These are phyloP conservation scores for Trichogramma evanescens DNA, from an alignment of 2,888 invertebrate species.

Conservation along the genomic window DNA sequence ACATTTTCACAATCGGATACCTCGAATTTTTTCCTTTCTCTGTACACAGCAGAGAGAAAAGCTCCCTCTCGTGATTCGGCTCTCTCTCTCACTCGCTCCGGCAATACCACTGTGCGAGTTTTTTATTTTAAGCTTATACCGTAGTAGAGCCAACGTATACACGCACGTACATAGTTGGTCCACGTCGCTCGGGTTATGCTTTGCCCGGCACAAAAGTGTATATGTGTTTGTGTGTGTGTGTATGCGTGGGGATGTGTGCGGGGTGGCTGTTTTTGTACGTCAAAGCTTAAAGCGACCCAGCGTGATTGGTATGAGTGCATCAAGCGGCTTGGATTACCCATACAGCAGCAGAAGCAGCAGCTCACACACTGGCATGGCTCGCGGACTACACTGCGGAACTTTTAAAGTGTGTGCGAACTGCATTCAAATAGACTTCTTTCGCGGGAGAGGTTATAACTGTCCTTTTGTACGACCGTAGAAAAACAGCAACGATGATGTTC, in stretches of 20 bases:
- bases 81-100: too few relatives aligned
- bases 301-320: neutral
- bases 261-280: neutral
- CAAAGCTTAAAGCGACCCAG: neutral
- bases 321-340: neutral
- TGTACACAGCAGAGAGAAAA: too few relatives aligned
- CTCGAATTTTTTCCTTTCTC: too few relatives aligned
- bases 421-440: constrained; percentile 9
- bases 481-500: too few relatives aligned
- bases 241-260: neutral
- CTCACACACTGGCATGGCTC: neutral
- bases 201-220: neutral
- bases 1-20: too few relatives aligned
- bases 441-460: neutral
- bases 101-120: too few relatives aligned
- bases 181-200: too few relatives aligned
- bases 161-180: too few relatives aligned
- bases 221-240: neutral
- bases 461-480: too few relatives aligned
- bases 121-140: too few relatives aligned
- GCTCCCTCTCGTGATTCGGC: too few relatives aligned
- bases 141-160: too few relatives aligned
- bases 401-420: constrained; percentile 10
- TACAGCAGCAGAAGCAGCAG: constrained; percentile 1
- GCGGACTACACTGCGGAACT: neutral